These are phyloP conservation scores for Philhelius pedissequus DNA, from an alignment of 2,888 invertebrate species.

Conservation along the genomic window DNA sequence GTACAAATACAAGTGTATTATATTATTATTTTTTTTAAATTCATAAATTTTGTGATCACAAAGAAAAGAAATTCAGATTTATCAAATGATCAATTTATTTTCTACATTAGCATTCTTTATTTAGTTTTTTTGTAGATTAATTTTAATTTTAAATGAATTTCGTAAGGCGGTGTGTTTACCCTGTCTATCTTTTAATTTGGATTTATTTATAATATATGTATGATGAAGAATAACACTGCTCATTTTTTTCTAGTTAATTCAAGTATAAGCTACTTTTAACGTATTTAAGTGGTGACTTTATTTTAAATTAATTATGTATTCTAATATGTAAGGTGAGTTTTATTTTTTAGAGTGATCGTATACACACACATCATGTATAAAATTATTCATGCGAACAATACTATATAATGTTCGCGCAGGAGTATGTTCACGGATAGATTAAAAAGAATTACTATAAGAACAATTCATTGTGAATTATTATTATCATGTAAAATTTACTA, in stretches of 20 bases:
- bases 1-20: slow-evolving; percentile 19
- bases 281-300: slow-evolving; percentile 29
- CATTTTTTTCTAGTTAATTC: slow-evolving; percentile 57
- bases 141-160: slow-evolving; percentile 46
- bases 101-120: background rate
- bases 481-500: slow-evolving; percentile 58
- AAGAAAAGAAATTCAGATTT: background rate
- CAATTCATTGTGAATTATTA: slow-evolving; percentile 52
- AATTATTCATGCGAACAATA: slow-evolving; percentile 22
- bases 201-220: slow-evolving; percentile 51
- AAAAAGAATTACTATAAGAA: slow-evolving; percentile 32
- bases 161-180: background rate
- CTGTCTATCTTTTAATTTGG: slow-evolving; percentile 21
- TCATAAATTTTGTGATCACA: slow-evolving; percentile 41
- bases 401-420: slow-evolving; percentile 8
- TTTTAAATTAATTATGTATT: slow-evolving; percentile 6
- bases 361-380: slow-evolving; percentile 36
- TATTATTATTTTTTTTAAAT: slow-evolving; percentile 23
- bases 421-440: slow-evolving; percentile 22
- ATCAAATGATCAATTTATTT: slow-evolving; percentile 33
- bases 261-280: slow-evolving; percentile 51
- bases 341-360: slow-evolving; percentile 14
- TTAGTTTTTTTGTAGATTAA: slow-evolving; percentile 34
- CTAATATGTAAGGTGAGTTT: slow-evolving; percentile 1
- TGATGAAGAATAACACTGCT: slow-evolving; percentile 6